A percentile compares a stretch with the other conserved stretches of the same genome.
These are phyloP conservation scores for Urocolius indicus DNA, from an alignment of 2,113 vertebrate genomes.

Conservation along the genomic window DNA sequence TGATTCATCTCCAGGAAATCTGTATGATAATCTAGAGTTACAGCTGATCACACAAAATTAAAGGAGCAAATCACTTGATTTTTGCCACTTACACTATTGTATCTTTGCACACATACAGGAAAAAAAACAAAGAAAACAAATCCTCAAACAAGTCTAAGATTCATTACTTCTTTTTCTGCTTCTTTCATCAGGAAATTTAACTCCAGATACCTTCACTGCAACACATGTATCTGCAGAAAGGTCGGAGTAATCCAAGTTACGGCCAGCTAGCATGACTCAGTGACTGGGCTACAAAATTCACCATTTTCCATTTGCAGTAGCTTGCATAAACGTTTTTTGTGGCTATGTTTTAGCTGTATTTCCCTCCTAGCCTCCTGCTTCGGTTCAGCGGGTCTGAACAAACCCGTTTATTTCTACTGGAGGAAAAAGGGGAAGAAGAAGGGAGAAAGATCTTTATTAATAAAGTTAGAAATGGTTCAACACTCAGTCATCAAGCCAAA, in stretches of 20 bases:
- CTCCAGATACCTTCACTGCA: neutral
- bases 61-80: neutral
- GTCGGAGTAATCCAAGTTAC: neutral
- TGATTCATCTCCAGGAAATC: conserved; percentile 40
- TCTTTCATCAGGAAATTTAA: neutral
- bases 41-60: conserved; percentile 7
- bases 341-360: neutral
- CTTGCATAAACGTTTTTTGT: neutral
- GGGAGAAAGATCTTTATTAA: rapidly evolving
- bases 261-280: neutral
- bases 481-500: neutral
- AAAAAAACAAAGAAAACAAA: neutral
- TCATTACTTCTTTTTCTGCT: neutral
- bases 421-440: rapidly evolving
- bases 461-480: neutral
- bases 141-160: neutral
- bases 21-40: conserved; percentile 15
- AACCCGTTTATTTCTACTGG: neutral
- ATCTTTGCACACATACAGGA: neutral
- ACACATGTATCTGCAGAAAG: neutral
- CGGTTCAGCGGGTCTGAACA: neutral
- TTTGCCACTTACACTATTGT: neutral
- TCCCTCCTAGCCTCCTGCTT: neutral
- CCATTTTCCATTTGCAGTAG: neutral
- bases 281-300: neutral